These are phyloP conservation scores for Piprites chloris DNA, from an alignment of 2,113 vertebrate species.

Conservation along the genomic window DNA sequence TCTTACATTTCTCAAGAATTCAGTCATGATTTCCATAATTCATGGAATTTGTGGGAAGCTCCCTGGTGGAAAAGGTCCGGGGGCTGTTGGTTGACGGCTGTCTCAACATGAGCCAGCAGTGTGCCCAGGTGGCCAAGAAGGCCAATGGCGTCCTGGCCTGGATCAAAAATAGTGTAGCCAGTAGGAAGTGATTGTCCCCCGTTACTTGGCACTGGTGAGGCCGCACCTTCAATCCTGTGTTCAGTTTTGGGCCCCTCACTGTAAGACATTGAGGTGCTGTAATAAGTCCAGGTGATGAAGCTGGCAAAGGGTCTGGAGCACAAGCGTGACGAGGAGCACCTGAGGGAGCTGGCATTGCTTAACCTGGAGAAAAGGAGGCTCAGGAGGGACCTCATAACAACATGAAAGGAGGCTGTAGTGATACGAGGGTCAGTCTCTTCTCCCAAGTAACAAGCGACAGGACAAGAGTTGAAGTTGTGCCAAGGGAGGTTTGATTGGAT, in stretches of 20 bases:
- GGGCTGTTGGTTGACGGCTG: not conserved
- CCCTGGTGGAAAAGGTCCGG: not conserved
- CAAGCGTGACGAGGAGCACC: not conserved
- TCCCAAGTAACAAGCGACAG: not conserved
- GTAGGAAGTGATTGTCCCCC: not conserved
- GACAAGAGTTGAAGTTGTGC: not conserved
- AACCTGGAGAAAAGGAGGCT: not conserved
- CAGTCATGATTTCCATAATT: not conserved
- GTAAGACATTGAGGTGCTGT: not conserved
- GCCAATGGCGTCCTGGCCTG: not conserved
- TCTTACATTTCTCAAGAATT: not conserved
- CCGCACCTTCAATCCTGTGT: accelerated
- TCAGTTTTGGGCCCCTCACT: not conserved
- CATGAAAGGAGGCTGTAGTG: not conserved
- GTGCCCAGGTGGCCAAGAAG: not conserved
- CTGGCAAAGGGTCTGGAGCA: not conserved
- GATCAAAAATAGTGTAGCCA: not conserved
- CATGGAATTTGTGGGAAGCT: not conserved
- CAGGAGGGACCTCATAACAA: not conserved
- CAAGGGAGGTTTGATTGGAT: not conserved
- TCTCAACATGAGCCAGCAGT: not conserved
- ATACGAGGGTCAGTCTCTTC: accelerated
- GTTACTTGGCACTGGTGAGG: not conserved
- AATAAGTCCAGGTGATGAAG: not conserved
- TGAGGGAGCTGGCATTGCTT: not conserved